phyloP scores from a whole-genome alignment of 2,888 invertebrate genomes.

The Cephus sareptanus region DNA sequence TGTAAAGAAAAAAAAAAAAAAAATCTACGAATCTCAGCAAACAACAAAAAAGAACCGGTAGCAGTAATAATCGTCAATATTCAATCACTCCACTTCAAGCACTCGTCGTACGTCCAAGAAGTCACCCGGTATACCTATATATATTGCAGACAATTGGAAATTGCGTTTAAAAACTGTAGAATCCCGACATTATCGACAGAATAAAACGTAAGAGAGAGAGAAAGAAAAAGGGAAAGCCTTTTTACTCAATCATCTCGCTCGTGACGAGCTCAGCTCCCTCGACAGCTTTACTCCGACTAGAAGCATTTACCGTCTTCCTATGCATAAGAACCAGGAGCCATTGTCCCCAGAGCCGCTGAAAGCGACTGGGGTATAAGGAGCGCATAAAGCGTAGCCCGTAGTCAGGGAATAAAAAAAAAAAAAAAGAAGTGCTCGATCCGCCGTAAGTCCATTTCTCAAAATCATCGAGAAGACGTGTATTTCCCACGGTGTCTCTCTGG shows the following conservation, averaged over 20 bases:
- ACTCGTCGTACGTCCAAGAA: not conserved
- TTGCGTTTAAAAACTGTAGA: not conserved
- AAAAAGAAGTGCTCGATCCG: too few relatives aligned
- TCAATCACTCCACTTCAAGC: not conserved
- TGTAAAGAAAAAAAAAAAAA: not conserved
- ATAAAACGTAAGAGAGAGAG: not conserved
- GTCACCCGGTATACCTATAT: not conserved
- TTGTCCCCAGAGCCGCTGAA: too few relatives aligned
- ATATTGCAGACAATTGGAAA: not conserved
- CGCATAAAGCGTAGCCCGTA: too few relatives aligned
- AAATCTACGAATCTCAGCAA: not conserved
- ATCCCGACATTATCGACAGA: not conserved
- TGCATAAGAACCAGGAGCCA: too few relatives aligned
- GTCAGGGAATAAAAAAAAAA: too few relatives aligned
- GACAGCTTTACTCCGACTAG: too few relatives aligned
- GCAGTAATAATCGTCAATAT: not conserved
- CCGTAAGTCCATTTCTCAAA: too few relatives aligned
- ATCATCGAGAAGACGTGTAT: too few relatives aligned
- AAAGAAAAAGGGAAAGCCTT: not conserved
- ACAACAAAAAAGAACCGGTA: not conserved
- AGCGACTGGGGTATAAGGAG: too few relatives aligned
- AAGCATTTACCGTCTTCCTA: too few relatives aligned
- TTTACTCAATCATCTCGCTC: not conserved
- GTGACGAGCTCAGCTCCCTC: too few relatives aligned
- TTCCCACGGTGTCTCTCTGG: too few relatives aligned